These are phyloP conservation scores for Tangara arthus DNA, from an alignment of 2,797 vertebrate species.

Conservation along the genomic window DNA sequence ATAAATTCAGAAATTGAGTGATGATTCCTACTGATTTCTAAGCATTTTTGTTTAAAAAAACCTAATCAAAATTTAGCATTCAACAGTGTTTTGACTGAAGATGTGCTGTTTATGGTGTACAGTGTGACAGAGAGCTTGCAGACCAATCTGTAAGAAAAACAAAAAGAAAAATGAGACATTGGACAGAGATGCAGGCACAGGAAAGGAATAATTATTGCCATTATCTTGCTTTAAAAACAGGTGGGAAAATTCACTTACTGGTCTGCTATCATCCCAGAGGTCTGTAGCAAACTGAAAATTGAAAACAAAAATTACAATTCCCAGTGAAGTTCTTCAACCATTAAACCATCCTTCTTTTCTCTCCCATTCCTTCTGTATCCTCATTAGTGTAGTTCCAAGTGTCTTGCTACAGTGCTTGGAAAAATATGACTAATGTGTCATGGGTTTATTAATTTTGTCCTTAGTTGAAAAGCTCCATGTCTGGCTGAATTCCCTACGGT, in stretches of 20 bases:
- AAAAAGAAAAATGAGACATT: neutral
- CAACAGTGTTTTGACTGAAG: neutral
- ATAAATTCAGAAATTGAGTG: neutral
- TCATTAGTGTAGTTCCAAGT: neutral
- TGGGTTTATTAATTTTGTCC: neutral
- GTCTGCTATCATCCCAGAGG: rapidly evolving
- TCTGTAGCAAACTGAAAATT: neutral
- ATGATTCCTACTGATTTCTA: neutral
- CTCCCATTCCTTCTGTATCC: neutral
- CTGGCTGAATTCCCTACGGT: neutral
- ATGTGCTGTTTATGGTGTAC: neutral
- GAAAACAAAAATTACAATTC: neutral
- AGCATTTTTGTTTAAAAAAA: neutral
- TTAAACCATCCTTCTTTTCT: neutral
- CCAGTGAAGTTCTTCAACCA: neutral
- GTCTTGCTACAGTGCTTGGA: neutral
- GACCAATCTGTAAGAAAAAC: neutral
- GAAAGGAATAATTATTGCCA: neutral
- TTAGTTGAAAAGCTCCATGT: neutral
- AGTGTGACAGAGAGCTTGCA: neutral
- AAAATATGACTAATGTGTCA: neutral
- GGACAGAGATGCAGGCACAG: neutral
- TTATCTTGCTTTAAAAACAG: neutral
- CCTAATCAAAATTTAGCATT: neutral
- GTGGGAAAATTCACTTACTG: neutral